Evolutionary conservation across 2,113 vertebrate genomes (phyloP).

Genomic region (Tichodroma muraria): DNA sequence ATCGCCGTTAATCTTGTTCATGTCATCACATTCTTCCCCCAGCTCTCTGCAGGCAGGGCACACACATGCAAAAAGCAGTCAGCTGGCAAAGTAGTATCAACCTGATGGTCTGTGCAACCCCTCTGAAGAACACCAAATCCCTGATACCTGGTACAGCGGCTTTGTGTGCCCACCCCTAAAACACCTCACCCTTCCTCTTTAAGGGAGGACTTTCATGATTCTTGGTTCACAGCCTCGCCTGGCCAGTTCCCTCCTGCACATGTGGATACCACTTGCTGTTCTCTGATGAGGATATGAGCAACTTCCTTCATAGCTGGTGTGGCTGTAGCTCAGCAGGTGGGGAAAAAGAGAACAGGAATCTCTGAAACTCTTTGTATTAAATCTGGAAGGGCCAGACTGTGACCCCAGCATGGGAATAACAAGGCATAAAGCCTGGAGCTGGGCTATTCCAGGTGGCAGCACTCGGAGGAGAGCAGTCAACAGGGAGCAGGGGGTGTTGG

Average conservation of each 20-base stretch:
- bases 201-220: not conserved
- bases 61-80: not conserved
- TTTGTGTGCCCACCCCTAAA: not conserved
- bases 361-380: constrained; percentile 26
- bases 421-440: not conserved
- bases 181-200: not conserved
- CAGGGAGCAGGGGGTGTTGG: not conserved
- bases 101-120: not conserved
- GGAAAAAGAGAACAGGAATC: constrained; percentile 19
- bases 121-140: not conserved
- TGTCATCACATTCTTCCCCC: constrained; percentile 94
- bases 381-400: constrained; percentile 13
- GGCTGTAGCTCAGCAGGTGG: constrained; percentile 42
- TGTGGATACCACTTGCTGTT: constrained; percentile 45
- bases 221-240: not conserved
- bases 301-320: constrained; percentile 31
- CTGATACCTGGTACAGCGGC: not conserved
- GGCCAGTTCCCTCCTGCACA: not conserved
- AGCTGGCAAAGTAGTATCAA: not conserved
- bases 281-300: constrained; percentile 43
- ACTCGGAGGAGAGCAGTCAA: not conserved
- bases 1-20: constrained; percentile 90
- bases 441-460: not conserved
- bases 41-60: constrained; percentile 72
- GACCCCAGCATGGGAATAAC: not conserved